Evolutionary conservation across 2,797 vertebrate species (phyloP).

Genomic region (Chiloscyllium punctatum): DNA sequence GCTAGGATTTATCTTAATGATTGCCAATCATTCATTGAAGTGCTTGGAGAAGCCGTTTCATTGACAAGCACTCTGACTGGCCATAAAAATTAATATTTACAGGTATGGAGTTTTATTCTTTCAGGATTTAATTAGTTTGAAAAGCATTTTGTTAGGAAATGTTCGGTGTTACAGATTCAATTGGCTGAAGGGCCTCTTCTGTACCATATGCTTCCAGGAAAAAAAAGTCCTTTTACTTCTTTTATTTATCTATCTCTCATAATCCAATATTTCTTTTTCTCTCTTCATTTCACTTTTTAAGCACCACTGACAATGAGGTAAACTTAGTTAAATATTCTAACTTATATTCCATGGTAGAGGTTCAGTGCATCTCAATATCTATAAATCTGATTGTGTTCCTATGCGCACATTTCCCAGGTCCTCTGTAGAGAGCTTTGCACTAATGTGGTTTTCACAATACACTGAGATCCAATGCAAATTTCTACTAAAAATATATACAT

Average conservation of each 20-base stretch:
- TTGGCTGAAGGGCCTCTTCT: too few relatives aligned
- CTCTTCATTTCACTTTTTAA: background rate
- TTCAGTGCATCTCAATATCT: background rate
- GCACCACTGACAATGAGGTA: background rate
- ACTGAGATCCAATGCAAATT: background rate
- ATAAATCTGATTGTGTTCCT: background rate
- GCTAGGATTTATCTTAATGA: background rate
- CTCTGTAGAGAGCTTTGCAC: background rate
- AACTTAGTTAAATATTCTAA: background rate
- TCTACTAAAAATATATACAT: background rate
- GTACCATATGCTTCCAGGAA: too few relatives aligned
- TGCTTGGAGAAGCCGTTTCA: too few relatives aligned
- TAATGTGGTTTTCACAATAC: background rate
- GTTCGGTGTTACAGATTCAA: too few relatives aligned
- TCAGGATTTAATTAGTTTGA: background rate
- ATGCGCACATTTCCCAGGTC: background rate
- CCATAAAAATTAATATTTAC: background rate
- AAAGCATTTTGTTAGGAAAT: too few relatives aligned
- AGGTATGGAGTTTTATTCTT: background rate
- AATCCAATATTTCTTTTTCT: background rate
- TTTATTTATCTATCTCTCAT: background rate
- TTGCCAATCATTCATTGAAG: background rate
- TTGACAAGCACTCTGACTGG: background rate
- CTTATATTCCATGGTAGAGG: background rate
- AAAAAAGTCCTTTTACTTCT: background rate